phyloP scores from a whole-genome alignment of 2,113 vertebrate genomes.

The Actenoides hombroni region DNA sequence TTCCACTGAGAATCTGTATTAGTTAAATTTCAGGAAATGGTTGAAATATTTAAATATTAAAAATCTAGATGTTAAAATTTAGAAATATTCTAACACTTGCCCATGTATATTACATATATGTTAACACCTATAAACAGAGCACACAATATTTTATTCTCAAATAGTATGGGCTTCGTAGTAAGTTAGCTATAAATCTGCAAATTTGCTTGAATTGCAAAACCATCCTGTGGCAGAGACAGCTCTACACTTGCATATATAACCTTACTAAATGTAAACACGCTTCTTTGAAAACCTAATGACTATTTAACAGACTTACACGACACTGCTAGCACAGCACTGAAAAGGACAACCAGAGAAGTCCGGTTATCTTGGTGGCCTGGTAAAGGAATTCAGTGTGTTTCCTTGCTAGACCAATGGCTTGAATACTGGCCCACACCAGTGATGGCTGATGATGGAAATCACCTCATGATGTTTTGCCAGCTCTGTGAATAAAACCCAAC shows the following conservation, averaged over 20 bases:
- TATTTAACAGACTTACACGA: background rate
- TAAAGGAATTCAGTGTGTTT: background rate
- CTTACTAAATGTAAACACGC: background rate
- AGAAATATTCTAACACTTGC: background rate
- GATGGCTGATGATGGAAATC: background rate
- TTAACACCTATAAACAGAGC: background rate
- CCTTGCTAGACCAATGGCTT: background rate
- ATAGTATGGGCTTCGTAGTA: background rate
- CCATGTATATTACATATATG: background rate
- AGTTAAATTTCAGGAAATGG: background rate
- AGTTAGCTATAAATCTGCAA: background rate
- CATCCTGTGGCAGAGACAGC: background rate
- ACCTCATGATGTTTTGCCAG: background rate
- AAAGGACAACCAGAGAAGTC: background rate
- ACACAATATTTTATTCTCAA: background rate
- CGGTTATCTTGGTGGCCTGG: background rate
- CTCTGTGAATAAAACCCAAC: background rate
- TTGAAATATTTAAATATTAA: background rate
- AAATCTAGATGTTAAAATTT: background rate
- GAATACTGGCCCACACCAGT: background rate
- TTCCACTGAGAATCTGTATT: background rate
- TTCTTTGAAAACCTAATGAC: background rate
- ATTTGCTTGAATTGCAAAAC: background rate
- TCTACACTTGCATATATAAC: background rate
- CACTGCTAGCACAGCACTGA: background rate